Evolutionary conservation across 1,140 invertebrate species (phyloP), one percentile per base, ranked within the genome.

Genomic region (Drosophila murphyi): DNA sequence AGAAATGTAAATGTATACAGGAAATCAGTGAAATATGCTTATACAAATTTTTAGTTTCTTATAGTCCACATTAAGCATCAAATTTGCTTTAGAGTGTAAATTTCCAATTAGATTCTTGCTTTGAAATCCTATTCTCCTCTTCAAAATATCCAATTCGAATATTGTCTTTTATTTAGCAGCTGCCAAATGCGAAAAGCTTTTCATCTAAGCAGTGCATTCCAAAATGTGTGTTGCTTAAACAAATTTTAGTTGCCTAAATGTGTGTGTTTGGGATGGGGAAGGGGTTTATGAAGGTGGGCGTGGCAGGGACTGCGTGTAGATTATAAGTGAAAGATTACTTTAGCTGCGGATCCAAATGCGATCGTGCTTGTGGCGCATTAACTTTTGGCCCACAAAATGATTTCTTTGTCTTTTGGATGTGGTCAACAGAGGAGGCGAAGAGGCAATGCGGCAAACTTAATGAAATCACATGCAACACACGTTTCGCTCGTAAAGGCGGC

Each of bases 391-490:
- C 69, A 73, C 83, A 83, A 51, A 61, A 68, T 50, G 51, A 72
- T 75, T 75, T 82, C 71, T 37, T 76, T 77, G 48, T 72, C 61
- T 68, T 41, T 43, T 50, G 52, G 35, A 43, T 87, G 82, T 64
- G 82, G 83, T 71, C 72, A 81, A 77, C 78, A 73, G 72, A 3
- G 51, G 43, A 31, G 52, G 39, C 31, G 60, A 28, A 56, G 8
- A 32, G 31, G 32, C 20, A 43, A 75, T 57, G 64, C 63, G 29
- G 62, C 64, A 81, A 86, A 80, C 78, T 72, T 83, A 88, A 89
- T 80, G 80, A 78, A 88, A 88, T 87, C 83, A 89, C 83, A 87
- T 87, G 83, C 83, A 87, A 83, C 77, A 63, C 83, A 88, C 83
- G 83, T 88, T 77, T 70, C 47, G 56, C 54, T 65, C 55, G 51